Base-by-base conservation (phyloP, 1,140 invertebrate species). In the Dufourea novaeangliae region DNA sequence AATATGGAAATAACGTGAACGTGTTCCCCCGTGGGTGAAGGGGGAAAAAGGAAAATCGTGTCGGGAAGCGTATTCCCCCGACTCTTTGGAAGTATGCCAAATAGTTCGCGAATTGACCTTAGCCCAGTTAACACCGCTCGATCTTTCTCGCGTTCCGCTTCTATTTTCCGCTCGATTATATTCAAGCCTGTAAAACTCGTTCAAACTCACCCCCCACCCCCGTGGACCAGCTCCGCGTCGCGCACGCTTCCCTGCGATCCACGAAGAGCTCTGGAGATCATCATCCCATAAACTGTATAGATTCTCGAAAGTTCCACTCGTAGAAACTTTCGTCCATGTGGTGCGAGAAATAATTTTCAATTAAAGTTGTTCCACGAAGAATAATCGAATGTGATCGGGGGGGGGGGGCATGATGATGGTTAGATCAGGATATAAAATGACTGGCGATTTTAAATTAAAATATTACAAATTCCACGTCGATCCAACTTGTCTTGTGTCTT, bases 71-170 rank as follows among this genome's bases (percentile, higher is more conserved):
- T 68, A 57, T 78, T 75, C 63, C 41, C n/a, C 17, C 29, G 25
- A n/a, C 37, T 73, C 76, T 78, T 79, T 86, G 85, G 82, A 87
- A 52, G 46, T 54, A 72, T 77, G 86, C 86, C 86, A 87, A 84
- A 86, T 84, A 80, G 82, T 84, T 80, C n/a, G 77, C 75, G 70
- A 73, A 84, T 82, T 84, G 86, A 84, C 86, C 86, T 87, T 87
- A 86, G 84, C 82, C 85, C 79, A 86, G 82, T 87, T 87, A 70
- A 79, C 77, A 75, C 70, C 27, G 72, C 75, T 66, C 69, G 59
- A 80, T 86, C 69, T 77, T 83, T 79, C 68, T 63, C 73, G 52
- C 59, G 62, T 72, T 72, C 78, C 50, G 39, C 54, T 64, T 71
- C 71, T 63, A 67, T 79, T 70, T 52, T 25, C 46, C 69, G 32